Evolutionary conservation across 2,113 vertebrate species (phyloP), one percentile per base, ranked within the genome.

Genomic region (Piprites chloris): DNA sequence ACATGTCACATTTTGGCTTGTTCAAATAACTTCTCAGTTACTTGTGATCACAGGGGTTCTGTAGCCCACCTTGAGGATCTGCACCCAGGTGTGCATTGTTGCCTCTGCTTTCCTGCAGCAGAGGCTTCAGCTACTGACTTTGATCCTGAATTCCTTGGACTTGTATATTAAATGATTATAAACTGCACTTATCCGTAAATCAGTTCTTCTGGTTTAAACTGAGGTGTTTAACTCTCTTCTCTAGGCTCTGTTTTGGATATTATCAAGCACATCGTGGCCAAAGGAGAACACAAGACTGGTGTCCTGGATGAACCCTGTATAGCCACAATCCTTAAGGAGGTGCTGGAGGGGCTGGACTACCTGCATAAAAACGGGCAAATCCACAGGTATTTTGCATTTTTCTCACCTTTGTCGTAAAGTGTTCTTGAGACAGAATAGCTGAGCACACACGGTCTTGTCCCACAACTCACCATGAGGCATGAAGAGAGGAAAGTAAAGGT

Each of bases 281-380:
- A 99, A 74, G 99, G 99, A 15, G 99, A 99, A n/a, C 99, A 99
- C 95, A 99, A 98, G 98, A 98, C 91, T 6, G 99, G 99, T 24
- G 99, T 99, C 76, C 88, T 99, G 84, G 99, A 99, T 72, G 99
- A 99, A 88, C 81, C 99, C 19, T 98, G 98, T 94, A 99, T 99
- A 61, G 99, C 99, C 86, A 98, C 98, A 2, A 98, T 99, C 81
- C 98, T 99, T 66, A 99, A 95, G 85, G 99, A 99, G 82, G 99
- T 99, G 26, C 81, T 99, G 95, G 99, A 99, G 73, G 99, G 99
- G 4, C 84, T 99, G 94, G 99, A 99, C 75, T 99, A 99, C 89
- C 98, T 99, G 81, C 99, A 99, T 95, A 99, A 99, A 97, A 99
- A 99, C 0, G 99, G 99, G 33, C 99, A 99, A 97, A 99, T 99